Evolutionary conservation across 2,797 vertebrate genomes (phyloP).

Genomic region (Sebastes iracundus): DNA sequence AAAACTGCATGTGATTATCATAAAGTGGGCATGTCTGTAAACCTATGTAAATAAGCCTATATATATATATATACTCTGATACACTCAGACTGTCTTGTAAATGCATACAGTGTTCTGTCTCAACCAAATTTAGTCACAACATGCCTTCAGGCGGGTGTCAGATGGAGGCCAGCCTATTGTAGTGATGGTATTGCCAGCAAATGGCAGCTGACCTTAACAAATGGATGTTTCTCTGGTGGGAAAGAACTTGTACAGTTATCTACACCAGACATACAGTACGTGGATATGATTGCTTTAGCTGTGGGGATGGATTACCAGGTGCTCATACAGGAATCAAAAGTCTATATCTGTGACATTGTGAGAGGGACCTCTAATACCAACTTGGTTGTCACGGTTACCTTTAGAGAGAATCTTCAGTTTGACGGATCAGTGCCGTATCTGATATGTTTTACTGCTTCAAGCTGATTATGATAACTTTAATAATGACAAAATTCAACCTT

Average conservation of each 20-base stretch:
- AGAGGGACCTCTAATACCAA: not conserved
- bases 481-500: not conserved
- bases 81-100: not conserved
- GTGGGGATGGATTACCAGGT: slow-evolving; percentile 49
- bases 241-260: slow-evolving; percentile 53
- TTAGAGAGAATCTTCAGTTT: not conserved
- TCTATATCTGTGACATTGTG: not conserved
- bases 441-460: not conserved
- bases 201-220: slow-evolving; percentile 37
- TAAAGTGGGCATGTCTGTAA: too few species aligned
- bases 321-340: slow-evolving; percentile 21
- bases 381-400: not conserved
- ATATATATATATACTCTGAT: not conserved
- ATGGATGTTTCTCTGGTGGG: slow-evolving; percentile 15
- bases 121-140: not conserved
- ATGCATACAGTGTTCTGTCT: not conserved
- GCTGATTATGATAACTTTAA: slow-evolving; percentile 1
- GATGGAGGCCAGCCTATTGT: not conserved
- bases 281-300: slow-evolving; percentile 37
- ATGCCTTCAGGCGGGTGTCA: slow-evolving; percentile 7
- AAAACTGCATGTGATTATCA: too few species aligned
- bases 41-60: too few species aligned
- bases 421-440: not conserved
- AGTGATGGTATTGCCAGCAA: slow-evolving; percentile 17
- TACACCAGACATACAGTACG: slow-evolving; percentile 19